Evolutionary conservation across 2,113 vertebrate species (phyloP).

Genomic region (Hassar affinis): DNA sequence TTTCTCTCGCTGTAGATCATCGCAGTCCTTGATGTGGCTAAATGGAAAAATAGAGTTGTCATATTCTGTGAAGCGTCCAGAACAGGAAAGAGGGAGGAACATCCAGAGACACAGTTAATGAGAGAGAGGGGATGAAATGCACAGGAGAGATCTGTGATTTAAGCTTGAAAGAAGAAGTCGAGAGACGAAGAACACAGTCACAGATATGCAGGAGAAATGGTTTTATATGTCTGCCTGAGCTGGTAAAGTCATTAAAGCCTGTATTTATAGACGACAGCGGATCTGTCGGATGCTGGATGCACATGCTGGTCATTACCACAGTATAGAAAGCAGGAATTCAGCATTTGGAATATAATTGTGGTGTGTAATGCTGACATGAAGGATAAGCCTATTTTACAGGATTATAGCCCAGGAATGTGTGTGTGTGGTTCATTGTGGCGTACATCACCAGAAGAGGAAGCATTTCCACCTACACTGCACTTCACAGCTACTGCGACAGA

Average conservation of each 20-base stretch:
- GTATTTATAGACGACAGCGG: neutral
- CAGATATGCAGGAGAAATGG: neutral
- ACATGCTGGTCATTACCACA: neutral
- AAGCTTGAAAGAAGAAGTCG: neutral
- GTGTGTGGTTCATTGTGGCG: conserved; percentile 16
- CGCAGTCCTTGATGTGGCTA: conserved; percentile 5
- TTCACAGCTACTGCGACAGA: conserved; percentile 25
- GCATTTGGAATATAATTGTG: neutral
- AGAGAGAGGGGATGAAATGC: neutral
- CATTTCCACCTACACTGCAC: conserved; percentile 55
- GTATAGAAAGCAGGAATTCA: neutral
- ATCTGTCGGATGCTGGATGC: neutral
- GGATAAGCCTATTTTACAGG: neutral
- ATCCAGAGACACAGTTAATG: neutral
- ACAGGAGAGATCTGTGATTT: neutral
- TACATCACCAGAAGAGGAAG: conserved; percentile 54
- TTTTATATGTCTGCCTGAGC: neutral
- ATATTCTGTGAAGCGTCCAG: conserved; percentile 1
- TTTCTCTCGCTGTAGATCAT: conserved; percentile 23
- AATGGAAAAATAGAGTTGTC: conserved; percentile 16
- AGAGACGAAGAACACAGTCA: neutral
- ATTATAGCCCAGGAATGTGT: neutral
- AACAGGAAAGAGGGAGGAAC: neutral
- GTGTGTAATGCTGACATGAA: neutral
- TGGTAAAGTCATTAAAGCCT: conserved; percentile 3